A percentile compares a stretch with the other conserved stretches of the same genome.
Conservation (phyloP, 2,888 invertebrate genomes). For the Melanchra persicariae region DNA sequence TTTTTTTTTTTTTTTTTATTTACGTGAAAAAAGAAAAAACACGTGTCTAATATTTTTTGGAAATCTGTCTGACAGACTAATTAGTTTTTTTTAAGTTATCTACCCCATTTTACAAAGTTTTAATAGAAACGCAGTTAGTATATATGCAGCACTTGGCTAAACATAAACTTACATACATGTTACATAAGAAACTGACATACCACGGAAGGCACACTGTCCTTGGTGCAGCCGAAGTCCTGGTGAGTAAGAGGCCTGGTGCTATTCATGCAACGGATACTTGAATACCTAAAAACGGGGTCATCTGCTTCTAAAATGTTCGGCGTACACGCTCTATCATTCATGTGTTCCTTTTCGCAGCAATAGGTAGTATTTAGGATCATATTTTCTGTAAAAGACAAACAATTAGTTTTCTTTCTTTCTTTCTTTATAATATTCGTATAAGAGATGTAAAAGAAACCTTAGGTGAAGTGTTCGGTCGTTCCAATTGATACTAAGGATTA, state of each 20-base stretch:
- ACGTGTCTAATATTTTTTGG: too few relatives aligned
- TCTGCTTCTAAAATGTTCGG: slow-evolving; percentile 65
- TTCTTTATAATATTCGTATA: neutral
- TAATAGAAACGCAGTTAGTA: neutral
- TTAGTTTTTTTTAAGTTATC: too few relatives aligned
- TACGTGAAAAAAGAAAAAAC: too few relatives aligned
- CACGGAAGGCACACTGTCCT: slow-evolving; percentile 58
- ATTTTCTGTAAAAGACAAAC: slow-evolving; percentile 62
- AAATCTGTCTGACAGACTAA: too few relatives aligned
- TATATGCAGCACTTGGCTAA: too few relatives aligned
- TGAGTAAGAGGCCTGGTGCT: slow-evolving; percentile 70
- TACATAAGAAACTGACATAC: slow-evolving; percentile 16
- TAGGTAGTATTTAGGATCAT: slow-evolving; percentile 61
- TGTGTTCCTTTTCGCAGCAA: slow-evolving; percentile 67
- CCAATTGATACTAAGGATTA: too few relatives aligned
- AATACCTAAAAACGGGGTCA: slow-evolving; percentile 70
- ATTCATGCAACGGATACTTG: slow-evolving; percentile 68
- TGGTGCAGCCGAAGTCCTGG: slow-evolving; percentile 68
- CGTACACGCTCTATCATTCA: slow-evolving; percentile 62
- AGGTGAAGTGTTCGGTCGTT: too few relatives aligned
- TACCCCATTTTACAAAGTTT: too few relatives aligned
- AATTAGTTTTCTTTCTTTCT: too few relatives aligned
- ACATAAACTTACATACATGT: too few relatives aligned
- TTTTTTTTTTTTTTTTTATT: too few relatives aligned
- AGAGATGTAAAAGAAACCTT: too few relatives aligned